Conservation (phyloP, 2,888 invertebrate species). For the Heliconius erato region DNA sequence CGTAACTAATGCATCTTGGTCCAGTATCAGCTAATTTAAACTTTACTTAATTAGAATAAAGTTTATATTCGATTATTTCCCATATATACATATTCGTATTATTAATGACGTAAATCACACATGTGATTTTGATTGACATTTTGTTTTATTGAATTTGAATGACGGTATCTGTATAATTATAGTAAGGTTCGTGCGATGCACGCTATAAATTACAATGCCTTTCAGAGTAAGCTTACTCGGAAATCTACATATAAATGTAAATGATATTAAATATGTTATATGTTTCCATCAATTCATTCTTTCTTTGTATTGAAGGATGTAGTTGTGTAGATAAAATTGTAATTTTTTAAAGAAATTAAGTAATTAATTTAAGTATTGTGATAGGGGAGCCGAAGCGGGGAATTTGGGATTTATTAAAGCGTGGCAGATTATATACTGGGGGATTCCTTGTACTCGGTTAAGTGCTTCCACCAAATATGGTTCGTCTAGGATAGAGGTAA, state of each 20-base stretch:
- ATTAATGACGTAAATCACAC: conserved; percentile 42
- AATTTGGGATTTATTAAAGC: too few relatives aligned
- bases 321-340: background rate
- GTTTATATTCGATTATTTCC: background rate
- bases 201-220: background rate
- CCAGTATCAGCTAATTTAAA: background rate
- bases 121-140: conserved; percentile 44
- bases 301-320: background rate
- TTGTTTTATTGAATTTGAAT: conserved; percentile 36
- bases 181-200: background rate
- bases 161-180: conserved; percentile 13
- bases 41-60: background rate
- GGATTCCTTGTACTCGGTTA: too few relatives aligned
- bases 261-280: background rate
- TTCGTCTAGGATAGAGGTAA: too few relatives aligned
- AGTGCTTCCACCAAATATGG: too few relatives aligned
- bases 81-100: background rate
- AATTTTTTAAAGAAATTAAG: background rate
- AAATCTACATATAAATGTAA: background rate
- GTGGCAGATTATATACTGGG: too few relatives aligned
- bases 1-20: background rate
- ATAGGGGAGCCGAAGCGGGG: too few relatives aligned
- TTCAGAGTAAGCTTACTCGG: background rate
- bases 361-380: too few relatives aligned
- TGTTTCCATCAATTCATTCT: background rate